Percentiles rank a stretch among this genome's conserved stretches.
Conservation (phyloP, 2,888 invertebrate species). For the Eulithis prunata region DNA sequence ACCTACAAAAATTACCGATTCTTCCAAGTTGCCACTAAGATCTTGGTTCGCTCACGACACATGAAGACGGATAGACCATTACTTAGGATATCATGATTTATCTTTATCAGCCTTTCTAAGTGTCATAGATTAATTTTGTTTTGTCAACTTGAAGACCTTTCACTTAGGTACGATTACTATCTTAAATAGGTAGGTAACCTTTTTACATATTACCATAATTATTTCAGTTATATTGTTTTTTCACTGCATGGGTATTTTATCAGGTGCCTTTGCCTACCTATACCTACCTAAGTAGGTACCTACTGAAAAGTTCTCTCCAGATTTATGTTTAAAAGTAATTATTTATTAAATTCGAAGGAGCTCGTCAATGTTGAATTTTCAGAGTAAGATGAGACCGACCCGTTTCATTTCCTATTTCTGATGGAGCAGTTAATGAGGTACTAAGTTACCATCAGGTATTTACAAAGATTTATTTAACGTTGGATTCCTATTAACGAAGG, state of each 20-base stretch:
- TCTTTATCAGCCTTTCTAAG: slow-evolving; percentile 14
- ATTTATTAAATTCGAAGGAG: slow-evolving; percentile 9
- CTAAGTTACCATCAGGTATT: too few relatives aligned
- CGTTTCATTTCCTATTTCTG: slow-evolving; percentile 12
- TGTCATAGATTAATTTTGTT: not conserved
- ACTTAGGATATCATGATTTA: slow-evolving; percentile 23
- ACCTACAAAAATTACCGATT: too few relatives aligned
- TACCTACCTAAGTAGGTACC: too few relatives aligned
- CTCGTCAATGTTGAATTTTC: slow-evolving; percentile 4
- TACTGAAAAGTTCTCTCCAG: not conserved
- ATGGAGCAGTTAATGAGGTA: slow-evolving; percentile 7
- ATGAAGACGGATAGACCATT: slow-evolving; percentile 34
- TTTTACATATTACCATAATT: too few relatives aligned
- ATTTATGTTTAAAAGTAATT: slow-evolving; percentile 5
- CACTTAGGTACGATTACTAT: too few relatives aligned
- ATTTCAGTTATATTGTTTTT: too few relatives aligned
- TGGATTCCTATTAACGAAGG: too few relatives aligned
- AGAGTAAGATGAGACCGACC: not conserved
- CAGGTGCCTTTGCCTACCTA: too few relatives aligned
- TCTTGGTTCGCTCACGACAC: slow-evolving; percentile 1
- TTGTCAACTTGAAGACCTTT: not conserved
- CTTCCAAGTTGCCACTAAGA: too few relatives aligned
- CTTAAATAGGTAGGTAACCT: too few relatives aligned
- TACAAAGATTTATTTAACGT: too few relatives aligned
- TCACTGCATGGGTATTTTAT: too few relatives aligned